A percentile compares a stretch with the other conserved stretches of the same genome.
phyloP scores from a whole-genome alignment of 2,888 invertebrate species.

The Ganaspis brasiliensis region DNA sequence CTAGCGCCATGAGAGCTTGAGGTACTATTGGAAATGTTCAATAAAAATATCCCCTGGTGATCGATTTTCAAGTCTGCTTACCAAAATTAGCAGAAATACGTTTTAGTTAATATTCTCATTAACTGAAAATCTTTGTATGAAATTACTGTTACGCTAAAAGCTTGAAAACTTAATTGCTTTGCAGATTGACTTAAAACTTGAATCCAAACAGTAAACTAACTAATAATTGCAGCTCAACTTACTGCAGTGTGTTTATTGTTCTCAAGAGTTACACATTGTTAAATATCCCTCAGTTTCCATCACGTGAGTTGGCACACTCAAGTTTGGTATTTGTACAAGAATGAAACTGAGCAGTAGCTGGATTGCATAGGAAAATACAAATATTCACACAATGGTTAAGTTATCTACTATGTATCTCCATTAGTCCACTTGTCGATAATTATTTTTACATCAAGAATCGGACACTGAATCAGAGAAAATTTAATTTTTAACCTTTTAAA shows the following conservation, averaged over 20 bases:
- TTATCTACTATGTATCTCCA: neutral
- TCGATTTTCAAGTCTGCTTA: no score
- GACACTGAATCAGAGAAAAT: neutral
- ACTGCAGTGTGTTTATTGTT: slow-evolving; percentile 13
- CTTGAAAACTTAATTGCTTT: neutral
- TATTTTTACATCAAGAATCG: neutral
- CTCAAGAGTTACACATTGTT: slow-evolving; percentile 11
- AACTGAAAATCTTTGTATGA: no score
- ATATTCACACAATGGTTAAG: neutral
- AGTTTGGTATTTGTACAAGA: slow-evolving; percentile 20
- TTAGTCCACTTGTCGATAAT: neutral
- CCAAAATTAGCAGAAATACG: no score
- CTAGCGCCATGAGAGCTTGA: no score
- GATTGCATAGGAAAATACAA: slow-evolving; percentile 12
- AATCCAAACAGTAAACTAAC: neutral
- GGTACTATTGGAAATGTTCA: no score
- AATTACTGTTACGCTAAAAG: neutral
- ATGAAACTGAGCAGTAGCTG: slow-evolving; percentile 10
- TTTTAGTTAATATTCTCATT: no score
- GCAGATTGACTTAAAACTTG: neutral
- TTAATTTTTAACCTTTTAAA: no score
- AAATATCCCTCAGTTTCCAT: slow-evolving; percentile 24
- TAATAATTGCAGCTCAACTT: slow-evolving; percentile 10
- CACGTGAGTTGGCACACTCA: slow-evolving; percentile 20
- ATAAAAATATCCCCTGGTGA: no score